phyloP scores from a whole-genome alignment of 2,888 invertebrate genomes.

The Lobophora halterata region DNA sequence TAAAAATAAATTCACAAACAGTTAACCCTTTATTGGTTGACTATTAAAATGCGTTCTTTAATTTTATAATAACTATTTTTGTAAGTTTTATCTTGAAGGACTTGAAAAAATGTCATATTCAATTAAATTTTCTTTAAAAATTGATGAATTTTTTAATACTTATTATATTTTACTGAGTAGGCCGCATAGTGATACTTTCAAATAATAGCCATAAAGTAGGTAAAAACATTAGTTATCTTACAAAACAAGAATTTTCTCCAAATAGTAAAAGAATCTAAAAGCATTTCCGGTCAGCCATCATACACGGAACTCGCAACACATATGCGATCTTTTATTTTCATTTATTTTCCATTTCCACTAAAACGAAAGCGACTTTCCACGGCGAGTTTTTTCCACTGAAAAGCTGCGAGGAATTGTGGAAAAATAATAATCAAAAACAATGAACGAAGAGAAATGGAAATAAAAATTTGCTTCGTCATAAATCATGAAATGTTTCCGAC shows the following conservation, averaged over 20 bases:
- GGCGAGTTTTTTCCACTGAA: slow-evolving; percentile 66
- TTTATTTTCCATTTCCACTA: slow-evolving; percentile 72
- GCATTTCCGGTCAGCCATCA: slow-evolving; percentile 41
- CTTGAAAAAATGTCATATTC: no score
- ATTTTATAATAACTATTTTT: no score
- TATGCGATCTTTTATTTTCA: slow-evolving; percentile 68
- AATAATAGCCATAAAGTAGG: slow-evolving; percentile 2
- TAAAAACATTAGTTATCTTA: background rate
- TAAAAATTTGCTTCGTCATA: slow-evolving; percentile 79
- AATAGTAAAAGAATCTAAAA: slow-evolving; percentile 51
- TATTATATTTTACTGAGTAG: no score
- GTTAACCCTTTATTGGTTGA: no score
- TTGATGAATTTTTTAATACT: no score
- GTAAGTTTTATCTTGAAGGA: no score
- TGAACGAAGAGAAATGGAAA: slow-evolving; percentile 72
- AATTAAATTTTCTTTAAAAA: no score
- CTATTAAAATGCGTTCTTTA: no score
- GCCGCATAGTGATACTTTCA: no score
- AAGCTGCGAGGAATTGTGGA: slow-evolving; percentile 70
- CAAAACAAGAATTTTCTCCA: slow-evolving; percentile 9
- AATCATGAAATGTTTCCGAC: slow-evolving; percentile 76
- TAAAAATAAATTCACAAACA: no score
- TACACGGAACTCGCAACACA: slow-evolving; percentile 48
- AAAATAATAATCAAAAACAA: slow-evolving; percentile 67
- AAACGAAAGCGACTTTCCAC: slow-evolving; percentile 74